These are phyloP conservation scores for Oryzias javanicus DNA, from an alignment of 2,113 vertebrate genomes.

Conservation along the genomic window DNA sequence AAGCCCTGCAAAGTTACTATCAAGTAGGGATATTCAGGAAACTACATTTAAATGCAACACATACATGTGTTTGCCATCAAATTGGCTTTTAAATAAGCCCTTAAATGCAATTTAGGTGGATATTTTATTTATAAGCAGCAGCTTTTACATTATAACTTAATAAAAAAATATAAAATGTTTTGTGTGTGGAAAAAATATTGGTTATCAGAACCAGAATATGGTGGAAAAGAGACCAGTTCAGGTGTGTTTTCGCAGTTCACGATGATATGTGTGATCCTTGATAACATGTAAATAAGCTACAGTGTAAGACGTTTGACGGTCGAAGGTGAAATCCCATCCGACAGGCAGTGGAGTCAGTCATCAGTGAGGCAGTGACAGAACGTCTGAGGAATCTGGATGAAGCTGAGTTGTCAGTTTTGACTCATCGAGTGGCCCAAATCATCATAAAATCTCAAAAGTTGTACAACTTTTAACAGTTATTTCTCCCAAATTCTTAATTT, in stretches of 20 bases:
- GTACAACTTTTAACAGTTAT: conserved; percentile 30
- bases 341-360: conserved; percentile 51
- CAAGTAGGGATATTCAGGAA: too few species aligned
- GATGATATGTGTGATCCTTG: conserved; percentile 6
- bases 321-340: conserved; percentile 46
- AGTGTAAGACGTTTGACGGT: conserved; percentile 10
- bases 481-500: conserved; percentile 30
- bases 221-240: too few species aligned
- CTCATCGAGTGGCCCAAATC: conserved; percentile 48
- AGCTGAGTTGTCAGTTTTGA: conserved; percentile 57
- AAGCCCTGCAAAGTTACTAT: too few species aligned
- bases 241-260: background rate
- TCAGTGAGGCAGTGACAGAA: conserved; percentile 48
- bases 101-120: too few species aligned
- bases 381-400: conserved; percentile 44
- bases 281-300: conserved; percentile 13
- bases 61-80: too few species aligned
- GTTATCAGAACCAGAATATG: too few species aligned
- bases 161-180: too few species aligned
- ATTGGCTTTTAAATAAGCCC: too few species aligned
- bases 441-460: conserved; percentile 41
- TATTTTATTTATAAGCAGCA: too few species aligned
- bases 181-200: too few species aligned
- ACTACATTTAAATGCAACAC: too few species aligned
- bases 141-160: too few species aligned